Base-by-base conservation (phyloP, 2,888 invertebrate genomes). In the Liopterus haemorrhoidalis region DNA sequence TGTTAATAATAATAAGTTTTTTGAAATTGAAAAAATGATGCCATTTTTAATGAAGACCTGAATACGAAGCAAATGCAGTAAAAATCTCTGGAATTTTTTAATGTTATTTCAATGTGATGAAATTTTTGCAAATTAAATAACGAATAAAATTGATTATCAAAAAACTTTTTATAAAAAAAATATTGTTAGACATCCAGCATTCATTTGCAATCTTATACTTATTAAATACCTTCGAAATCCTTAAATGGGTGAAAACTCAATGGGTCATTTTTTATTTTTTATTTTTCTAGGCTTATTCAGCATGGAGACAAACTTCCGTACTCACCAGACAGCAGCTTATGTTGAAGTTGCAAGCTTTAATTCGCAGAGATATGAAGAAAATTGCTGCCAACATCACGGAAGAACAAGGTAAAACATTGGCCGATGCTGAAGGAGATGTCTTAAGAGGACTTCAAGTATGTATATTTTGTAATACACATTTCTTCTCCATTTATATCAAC, bases 381-480 rank as follows among this genome's bases (percentile, higher is more conserved):
- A 67, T 99, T 54, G 95, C 97, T 0, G 82, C 83, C 52, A 91
- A 83, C 66, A 89, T 99, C 49, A 97, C 97, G 2, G 71, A 77
- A 56, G 99, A 99, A 65, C 97, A 99, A 70, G 99, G 99, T 42
- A 99, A 99, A 68, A 99, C 99, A 0, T 72, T 92, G 51, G 81
- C 84, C 8, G 99, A 99, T 71, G 97, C 99, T 1, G 95, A 97
- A 66, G 99, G 99, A 25, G 99, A 99, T 70, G 96, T 99, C 2
- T 78, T 93, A 48, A 79, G 99, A 64, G 99, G 99, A 49, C 78
- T 99, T 48, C 99, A 47, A 46, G 35, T 33, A n/a, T 30, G 15
- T 35, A 33, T 52, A 32, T 18, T 14, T 31, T 30, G 43, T 31
- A 11, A 15, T 41, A 15, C 14, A 19, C 18, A 15, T 40, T 24